Conservation (phyloP, 23 tunicate genomes). For the Aplidium turbinatum region DNA sequence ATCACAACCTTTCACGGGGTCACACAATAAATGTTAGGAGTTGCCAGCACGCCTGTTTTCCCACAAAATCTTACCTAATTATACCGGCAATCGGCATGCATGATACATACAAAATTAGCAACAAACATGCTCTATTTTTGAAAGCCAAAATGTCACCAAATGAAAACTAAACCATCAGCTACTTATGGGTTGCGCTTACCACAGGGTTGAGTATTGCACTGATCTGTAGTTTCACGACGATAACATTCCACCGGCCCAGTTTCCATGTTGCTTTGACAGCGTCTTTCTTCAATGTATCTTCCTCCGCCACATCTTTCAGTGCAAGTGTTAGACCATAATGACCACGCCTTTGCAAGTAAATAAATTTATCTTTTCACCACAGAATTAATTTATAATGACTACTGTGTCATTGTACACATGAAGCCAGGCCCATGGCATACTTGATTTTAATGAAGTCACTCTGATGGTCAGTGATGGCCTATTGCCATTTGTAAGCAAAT, state of each 20-base stretch:
- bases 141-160: too few relatives aligned
- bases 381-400: not conserved
- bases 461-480: too few relatives aligned
- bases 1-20: too few relatives aligned
- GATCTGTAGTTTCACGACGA: not conserved
- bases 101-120: too few relatives aligned
- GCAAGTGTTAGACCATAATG: constrained; percentile 33
- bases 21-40: too few relatives aligned
- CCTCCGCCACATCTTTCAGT: constrained; percentile 35
- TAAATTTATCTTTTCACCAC: not conserved
- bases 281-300: not conserved
- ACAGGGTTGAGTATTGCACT: constrained; percentile 28
- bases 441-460: too few relatives aligned
- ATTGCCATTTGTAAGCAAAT: too few relatives aligned
- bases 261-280: constrained; percentile 8
- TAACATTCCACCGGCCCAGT: constrained; percentile 4
- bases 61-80: too few relatives aligned
- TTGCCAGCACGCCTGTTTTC: too few relatives aligned
- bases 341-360: constrained; percentile 27
- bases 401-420: not conserved
- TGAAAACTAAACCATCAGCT: too few relatives aligned
- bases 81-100: too few relatives aligned
- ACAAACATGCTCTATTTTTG: too few relatives aligned
- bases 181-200: not conserved
- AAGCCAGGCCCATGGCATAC: not conserved